phyloP scores from a whole-genome alignment of 2,888 invertebrate species.

The Caenorhabditis drosophilae region DNA sequence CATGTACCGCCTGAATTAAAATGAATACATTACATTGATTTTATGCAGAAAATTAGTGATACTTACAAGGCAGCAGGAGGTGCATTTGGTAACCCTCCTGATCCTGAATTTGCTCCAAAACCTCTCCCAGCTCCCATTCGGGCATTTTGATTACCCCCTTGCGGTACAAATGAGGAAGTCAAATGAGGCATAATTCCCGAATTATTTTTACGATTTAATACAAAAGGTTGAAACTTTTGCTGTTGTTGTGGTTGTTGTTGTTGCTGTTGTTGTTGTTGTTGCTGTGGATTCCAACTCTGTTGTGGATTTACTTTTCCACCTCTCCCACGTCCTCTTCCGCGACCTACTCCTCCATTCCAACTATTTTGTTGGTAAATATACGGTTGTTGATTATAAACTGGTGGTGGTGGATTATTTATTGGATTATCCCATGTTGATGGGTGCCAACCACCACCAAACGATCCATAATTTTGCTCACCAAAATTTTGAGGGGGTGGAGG shows the following conservation, averaged over 20 bases:
- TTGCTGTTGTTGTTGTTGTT: slow-evolving; percentile 14
- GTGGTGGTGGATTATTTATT: slow-evolving; percentile 10
- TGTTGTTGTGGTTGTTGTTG: slow-evolving; percentile 6
- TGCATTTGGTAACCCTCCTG: neutral
- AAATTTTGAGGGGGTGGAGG: slow-evolving; percentile 4
- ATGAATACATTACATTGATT: neutral
- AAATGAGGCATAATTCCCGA: slow-evolving; percentile 17
- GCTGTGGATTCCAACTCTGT: slow-evolving; percentile 22
- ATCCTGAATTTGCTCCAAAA: slow-evolving; percentile 5
- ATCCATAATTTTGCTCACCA: neutral
- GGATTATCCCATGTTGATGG: slow-evolving; percentile 23
- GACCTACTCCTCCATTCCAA: slow-evolving; percentile 25
- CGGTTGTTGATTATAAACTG: slow-evolving; percentile 20
- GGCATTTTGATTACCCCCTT: slow-evolving; percentile 16
- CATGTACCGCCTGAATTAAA: slow-evolving; percentile 78
- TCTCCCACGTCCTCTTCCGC: slow-evolving; percentile 27
- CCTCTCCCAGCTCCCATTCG: slow-evolving; percentile 22
- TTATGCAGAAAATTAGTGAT: neutral
- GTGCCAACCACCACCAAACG: slow-evolving; percentile 30
- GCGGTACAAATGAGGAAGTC: slow-evolving; percentile 31
- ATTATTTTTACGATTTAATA: slow-evolving; percentile 26
- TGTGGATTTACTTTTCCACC: slow-evolving; percentile 10
- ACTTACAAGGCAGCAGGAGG: slow-evolving; percentile 27
- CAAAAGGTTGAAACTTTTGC: slow-evolving; percentile 26
- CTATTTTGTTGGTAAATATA: slow-evolving; percentile 29